Conservation (phyloP, 2,113 vertebrate species). For the Bucco capensis region DNA sequence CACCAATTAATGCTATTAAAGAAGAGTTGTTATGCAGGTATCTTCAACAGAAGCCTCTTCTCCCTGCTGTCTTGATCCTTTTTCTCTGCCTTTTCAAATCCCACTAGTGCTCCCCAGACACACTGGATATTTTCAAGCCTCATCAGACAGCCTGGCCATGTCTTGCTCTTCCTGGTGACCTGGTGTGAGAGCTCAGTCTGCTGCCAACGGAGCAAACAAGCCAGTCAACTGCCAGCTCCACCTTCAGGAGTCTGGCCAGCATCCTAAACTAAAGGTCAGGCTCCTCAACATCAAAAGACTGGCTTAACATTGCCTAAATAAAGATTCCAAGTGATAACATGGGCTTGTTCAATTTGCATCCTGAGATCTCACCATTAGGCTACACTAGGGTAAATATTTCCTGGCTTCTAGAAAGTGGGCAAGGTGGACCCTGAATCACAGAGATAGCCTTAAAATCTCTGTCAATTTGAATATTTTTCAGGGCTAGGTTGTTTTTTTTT, state of each 20-base stretch:
- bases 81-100: background rate
- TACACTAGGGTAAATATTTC: background rate
- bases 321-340: background rate
- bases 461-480: background rate
- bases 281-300: background rate
- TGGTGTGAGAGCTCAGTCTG: background rate
- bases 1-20: constrained; percentile 47
- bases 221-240: background rate
- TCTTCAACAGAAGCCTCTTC: background rate
- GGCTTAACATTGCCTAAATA: background rate
- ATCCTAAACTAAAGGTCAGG: background rate
- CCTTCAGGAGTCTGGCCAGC: background rate
- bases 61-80: background rate
- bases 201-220: background rate
- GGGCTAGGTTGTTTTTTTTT: background rate
- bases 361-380: background rate
- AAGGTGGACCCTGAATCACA: background rate
- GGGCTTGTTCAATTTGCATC: background rate
- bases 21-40: background rate
- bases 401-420: background rate
- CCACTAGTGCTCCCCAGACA: background rate
- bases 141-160: background rate
- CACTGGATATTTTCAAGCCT: background rate
- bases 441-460: background rate
- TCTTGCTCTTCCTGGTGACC: constrained; percentile 5